Conservation (phyloP, 2,888 invertebrate genomes). For the Stramonita haemastoma region DNA sequence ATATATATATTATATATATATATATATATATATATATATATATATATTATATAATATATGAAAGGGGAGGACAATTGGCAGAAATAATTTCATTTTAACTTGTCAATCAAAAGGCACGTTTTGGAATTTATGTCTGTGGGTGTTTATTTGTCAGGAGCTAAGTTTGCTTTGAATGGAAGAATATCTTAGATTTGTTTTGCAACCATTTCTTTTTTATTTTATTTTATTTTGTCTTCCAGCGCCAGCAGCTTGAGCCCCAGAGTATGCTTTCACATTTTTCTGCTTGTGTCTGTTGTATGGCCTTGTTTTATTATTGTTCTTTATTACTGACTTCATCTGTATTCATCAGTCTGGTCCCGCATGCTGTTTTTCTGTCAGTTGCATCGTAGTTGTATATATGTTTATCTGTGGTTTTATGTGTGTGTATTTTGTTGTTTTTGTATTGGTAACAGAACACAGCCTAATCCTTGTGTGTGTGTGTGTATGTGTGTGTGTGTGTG, state of each 20-base stretch:
- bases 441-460: no score
- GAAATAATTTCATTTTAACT: background rate
- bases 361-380: background rate
- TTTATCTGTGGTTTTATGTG: background rate
- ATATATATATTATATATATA: no score
- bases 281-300: background rate
- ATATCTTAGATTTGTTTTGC: conserved; percentile 11
- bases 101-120: background rate
- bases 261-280: conserved; percentile 44
- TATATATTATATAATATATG: no score
- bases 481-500: no score
- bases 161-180: no score
- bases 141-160: background rate
- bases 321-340: background rate
- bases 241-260: conserved; percentile 42
- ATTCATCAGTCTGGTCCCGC: conserved; percentile 1
- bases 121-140: background rate
- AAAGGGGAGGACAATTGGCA: no score
- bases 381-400: background rate
- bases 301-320: background rate
- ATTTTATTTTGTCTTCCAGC: conserved; percentile 44
- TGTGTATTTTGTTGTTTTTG: no score
- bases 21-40: no score
- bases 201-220: conserved; percentile 11
- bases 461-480: no score